Evolutionary conservation across 1,140 invertebrate genomes (phyloP).

Genomic region (Neuroterus valhalla): DNA sequence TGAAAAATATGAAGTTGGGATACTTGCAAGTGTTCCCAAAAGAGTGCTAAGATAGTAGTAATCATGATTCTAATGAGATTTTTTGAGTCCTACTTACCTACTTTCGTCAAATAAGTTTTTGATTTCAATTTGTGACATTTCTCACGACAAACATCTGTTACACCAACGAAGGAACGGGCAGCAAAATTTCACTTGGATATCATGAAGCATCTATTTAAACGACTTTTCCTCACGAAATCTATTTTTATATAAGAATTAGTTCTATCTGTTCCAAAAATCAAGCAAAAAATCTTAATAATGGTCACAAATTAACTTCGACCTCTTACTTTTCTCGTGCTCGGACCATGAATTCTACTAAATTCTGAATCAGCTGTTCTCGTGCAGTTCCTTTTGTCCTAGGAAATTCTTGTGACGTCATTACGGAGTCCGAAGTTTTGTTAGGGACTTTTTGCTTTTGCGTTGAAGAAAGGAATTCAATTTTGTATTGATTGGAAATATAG

Average conservation of each 20-base stretch:
- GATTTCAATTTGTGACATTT: conserved; percentile 74
- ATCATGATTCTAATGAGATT: conserved; percentile 30
- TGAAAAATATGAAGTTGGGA: neutral
- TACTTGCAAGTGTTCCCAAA: conserved; percentile 22
- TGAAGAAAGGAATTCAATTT: neutral
- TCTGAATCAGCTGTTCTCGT: conserved; percentile 7
- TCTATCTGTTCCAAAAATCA: neutral
- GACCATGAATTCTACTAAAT: neutral
- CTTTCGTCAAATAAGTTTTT: conserved; percentile 70
- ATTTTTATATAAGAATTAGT: neutral
- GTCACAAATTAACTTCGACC: conserved; percentile 3
- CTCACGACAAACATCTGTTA: conserved; percentile 71
- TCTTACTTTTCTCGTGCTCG: neutral
- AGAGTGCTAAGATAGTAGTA: conserved; percentile 1
- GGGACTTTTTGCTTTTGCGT: neutral
- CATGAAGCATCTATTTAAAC: neutral
- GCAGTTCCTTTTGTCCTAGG: neutral
- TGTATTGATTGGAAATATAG: too few relatives aligned
- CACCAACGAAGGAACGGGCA: conserved; percentile 32
- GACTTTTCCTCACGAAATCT: neutral
- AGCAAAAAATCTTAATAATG: neutral
- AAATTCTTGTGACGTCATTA: neutral
- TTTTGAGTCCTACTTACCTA: conserved; percentile 60
- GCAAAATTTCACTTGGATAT: neutral
- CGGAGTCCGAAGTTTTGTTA: neutral